Percentiles rank a stretch among this genome's conserved stretches.
Evolutionary conservation across 1,140 invertebrate species (phyloP).

Genomic region (Stegodyphus mimosarum): DNA sequence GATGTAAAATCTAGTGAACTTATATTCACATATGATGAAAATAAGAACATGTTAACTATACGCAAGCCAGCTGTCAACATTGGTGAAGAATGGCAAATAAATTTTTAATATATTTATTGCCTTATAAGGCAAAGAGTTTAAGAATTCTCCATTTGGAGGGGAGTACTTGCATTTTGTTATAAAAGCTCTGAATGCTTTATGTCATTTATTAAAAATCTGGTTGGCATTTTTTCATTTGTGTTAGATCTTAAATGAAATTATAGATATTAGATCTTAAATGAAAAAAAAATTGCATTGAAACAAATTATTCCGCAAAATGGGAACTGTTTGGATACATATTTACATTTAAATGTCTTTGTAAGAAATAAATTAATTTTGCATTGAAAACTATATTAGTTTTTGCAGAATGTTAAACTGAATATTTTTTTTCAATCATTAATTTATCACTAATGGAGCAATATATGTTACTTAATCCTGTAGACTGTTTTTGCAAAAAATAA

Average conservation of each 20-base stretch:
- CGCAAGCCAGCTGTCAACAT: slow-evolving; percentile 88
- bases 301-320: no score
- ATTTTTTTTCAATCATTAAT: no score
- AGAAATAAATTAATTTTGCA: no score
- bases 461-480: no score
- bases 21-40: slow-evolving; percentile 73
- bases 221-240: background rate
- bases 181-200: background rate
- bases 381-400: no score
- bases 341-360: no score
- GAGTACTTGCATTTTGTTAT: background rate
- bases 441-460: no score
- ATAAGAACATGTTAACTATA: slow-evolving; percentile 77
- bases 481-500: no score
- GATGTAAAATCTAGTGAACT: slow-evolving; percentile 71
- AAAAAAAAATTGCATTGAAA: no score
- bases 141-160: background rate
- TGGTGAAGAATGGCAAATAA: slow-evolving; percentile 81
- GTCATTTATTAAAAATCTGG: background rate
- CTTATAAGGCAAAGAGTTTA: background rate
- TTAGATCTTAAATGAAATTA: no score
- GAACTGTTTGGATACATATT: no score
- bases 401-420: no score
- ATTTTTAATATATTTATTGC: slow-evolving; percentile 67
- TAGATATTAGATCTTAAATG: background rate